These are phyloP conservation scores for Seira musarum DNA, from an alignment of 2,888 invertebrate genomes.

Conservation along the genomic window DNA sequence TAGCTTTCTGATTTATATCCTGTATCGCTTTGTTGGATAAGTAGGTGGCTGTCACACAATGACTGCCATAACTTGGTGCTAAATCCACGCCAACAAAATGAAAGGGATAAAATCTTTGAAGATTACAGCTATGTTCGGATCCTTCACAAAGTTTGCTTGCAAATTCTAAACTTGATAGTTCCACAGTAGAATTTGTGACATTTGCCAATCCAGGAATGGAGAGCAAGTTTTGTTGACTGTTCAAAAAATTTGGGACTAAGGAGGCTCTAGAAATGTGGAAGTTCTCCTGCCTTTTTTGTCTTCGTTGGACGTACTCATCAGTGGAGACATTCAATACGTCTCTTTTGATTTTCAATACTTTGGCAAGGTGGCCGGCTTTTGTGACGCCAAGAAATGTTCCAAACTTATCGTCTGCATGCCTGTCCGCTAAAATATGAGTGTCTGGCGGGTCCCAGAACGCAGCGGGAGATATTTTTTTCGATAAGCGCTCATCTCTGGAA, in stretches of 20 bases:
- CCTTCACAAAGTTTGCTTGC: conserved; percentile 13
- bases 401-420: conserved; percentile 1
- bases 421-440: conserved; percentile 28
- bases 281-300: neutral
- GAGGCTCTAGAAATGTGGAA: conserved; percentile 5
- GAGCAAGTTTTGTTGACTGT: neutral
- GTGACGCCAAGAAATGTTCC: conserved; percentile 32
- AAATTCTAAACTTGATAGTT: conserved; percentile 10
- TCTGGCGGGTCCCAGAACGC: conserved; percentile 77
- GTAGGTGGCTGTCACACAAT: conserved; percentile 19
- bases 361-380: conserved; percentile 16
- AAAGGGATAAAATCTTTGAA: conserved; percentile 25
- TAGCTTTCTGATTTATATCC: conserved; percentile 18
- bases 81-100: conserved; percentile 32
- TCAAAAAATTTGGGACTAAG: conserved; percentile 26
- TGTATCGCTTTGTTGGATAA: conserved; percentile 19
- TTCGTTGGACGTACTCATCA: neutral
- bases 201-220: neutral
- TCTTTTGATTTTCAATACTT: conserved; percentile 25
- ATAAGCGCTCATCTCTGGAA: conserved; percentile 82
- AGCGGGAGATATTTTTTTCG: conserved; percentile 78
- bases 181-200: too few relatives aligned
- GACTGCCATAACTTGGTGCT: neutral
- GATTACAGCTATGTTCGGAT: neutral
- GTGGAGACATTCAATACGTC: neutral